These are phyloP conservation scores for Ammospiza nelsoni DNA, from an alignment of 2,113 vertebrate species.

Conservation along the genomic window DNA sequence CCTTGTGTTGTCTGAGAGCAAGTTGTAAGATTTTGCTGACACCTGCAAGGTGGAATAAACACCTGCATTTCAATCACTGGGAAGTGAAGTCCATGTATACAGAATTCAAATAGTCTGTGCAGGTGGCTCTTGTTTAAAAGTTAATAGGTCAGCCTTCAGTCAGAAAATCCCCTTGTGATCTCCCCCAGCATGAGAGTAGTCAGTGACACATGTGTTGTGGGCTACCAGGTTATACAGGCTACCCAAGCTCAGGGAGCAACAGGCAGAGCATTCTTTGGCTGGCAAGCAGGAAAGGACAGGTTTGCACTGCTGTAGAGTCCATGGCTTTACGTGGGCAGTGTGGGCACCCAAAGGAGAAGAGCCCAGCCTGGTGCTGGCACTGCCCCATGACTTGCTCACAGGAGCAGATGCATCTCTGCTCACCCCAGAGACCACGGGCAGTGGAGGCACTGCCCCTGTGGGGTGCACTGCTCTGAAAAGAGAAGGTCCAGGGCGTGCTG, in stretches of 20 bases:
- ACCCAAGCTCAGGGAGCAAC: background rate
- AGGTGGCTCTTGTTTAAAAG: background rate
- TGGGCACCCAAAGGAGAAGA: background rate
- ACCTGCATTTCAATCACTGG: background rate
- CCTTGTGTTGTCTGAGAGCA: background rate
- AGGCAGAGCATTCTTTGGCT: background rate
- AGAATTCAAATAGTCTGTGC: background rate
- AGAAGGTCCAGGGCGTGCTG: accelerated
- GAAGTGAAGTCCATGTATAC: background rate
- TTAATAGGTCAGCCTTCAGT: background rate
- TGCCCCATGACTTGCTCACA: background rate
- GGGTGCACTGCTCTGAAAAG: background rate
- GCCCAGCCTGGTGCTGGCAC: background rate
- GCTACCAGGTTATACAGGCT: accelerated
- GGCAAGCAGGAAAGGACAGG: background rate
- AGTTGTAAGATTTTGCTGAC: background rate
- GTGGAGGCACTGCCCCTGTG: background rate
- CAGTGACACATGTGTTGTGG: accelerated
- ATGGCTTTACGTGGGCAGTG: background rate
- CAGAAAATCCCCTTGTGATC: background rate
- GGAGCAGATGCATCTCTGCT: background rate
- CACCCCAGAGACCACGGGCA: background rate
- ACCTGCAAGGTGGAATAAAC: background rate
- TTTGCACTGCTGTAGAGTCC: background rate
- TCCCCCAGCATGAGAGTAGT: background rate